Percentiles rank a stretch among this genome's conserved stretches.
These are phyloP conservation scores for Ooceraea biroi DNA, from an alignment of 1,140 invertebrate genomes.

Conservation along the genomic window DNA sequence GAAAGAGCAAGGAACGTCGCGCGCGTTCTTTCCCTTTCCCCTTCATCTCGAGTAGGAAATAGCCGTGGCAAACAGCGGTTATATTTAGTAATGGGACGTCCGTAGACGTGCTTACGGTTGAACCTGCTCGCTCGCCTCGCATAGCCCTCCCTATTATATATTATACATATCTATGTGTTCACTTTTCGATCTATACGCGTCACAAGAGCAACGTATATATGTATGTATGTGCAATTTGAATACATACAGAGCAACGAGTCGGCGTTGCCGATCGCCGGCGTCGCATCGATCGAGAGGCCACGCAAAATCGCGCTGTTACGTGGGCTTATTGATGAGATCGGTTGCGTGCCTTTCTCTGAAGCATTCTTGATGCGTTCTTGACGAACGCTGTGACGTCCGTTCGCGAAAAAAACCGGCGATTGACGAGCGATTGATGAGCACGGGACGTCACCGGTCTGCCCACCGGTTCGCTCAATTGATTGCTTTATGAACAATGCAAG, in stretches of 20 bases:
- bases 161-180: neutral
- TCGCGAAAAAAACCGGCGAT: no score
- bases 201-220: neutral
- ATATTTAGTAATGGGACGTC: conserved; percentile 68
- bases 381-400: neutral
- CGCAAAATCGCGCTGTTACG: neutral
- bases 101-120: conserved; percentile 30
- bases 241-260: neutral
- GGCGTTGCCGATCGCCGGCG: neutral
- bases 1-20: neutral
- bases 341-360: neutral
- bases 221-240: neutral
- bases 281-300: neutral
- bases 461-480: no score
- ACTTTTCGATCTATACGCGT: neutral
- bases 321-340: conserved; percentile 41
- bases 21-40: conserved; percentile 30
- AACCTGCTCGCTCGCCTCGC: conserved; percentile 17
- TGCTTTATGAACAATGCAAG: no score
- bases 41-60: conserved; percentile 73
- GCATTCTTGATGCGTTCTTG: no score
- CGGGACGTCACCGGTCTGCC: no score
- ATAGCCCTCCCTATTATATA: neutral
- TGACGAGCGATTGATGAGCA: no score
- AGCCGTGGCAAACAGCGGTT: conserved; percentile 63